phyloP scores from a whole-genome alignment of 1,140 invertebrate species.

The Papilio polytes region DNA sequence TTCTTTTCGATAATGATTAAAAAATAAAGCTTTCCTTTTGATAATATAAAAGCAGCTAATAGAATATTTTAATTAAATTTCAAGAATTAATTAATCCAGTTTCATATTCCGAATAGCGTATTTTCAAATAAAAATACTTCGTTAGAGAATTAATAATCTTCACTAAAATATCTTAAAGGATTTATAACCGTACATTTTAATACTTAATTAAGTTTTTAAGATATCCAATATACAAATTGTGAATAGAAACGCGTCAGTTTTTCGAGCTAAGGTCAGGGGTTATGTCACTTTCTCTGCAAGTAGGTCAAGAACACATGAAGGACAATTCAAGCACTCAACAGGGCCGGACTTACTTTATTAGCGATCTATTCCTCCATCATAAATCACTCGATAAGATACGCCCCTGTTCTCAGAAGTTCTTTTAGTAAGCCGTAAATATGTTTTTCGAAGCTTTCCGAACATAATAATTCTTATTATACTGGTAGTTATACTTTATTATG shows the following conservation, averaged over 20 bases:
- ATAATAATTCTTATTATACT: neutral
- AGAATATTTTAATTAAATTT: neutral
- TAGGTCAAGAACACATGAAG: slow-evolving; percentile 74
- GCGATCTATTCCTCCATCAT: slow-evolving; percentile 58
- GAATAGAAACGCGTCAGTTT: slow-evolving; percentile 9
- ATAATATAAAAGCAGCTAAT: neutral
- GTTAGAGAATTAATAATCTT: neutral
- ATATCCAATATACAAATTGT: neutral
- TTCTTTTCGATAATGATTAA: no score
- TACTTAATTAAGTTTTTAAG: neutral
- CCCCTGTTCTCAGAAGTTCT: slow-evolving; percentile 21
- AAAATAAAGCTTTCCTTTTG: no score
- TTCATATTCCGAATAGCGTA: neutral
- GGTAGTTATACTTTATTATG: neutral
- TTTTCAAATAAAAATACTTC: neutral
- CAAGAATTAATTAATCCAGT: neutral
- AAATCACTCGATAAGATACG: slow-evolving; percentile 51
- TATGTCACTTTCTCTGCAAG: slow-evolving; percentile 55
- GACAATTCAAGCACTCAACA: slow-evolving; percentile 52
- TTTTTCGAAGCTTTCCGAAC: slow-evolving; percentile 7
- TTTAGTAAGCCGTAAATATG: slow-evolving; percentile 9
- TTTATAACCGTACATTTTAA: neutral
- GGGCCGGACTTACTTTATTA: slow-evolving; percentile 62
- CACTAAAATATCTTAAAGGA: neutral
- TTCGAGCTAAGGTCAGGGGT: slow-evolving; percentile 40